Evolutionary conservation across 2,797 vertebrate species (phyloP).

Genomic region (Gymnothorax reevesii): DNA sequence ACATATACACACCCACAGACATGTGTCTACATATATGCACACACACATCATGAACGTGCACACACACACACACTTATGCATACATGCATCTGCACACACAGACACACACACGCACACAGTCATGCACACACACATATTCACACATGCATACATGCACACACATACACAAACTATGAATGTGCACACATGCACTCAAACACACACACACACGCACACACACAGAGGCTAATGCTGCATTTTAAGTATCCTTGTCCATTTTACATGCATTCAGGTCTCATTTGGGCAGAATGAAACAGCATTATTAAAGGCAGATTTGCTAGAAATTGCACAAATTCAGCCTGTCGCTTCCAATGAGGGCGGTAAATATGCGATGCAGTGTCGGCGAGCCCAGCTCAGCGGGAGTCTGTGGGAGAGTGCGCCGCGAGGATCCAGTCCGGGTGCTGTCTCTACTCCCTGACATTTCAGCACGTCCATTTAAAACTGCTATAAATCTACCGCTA

Average conservation of each 20-base stretch:
- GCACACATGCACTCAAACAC: too few species aligned
- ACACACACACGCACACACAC: too few species aligned
- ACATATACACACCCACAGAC: conserved; percentile 48
- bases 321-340: conserved; percentile 97
- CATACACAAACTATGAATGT: too few species aligned
- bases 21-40: too few species aligned
- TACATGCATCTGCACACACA: too few species aligned
- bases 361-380: conserved; percentile 43
- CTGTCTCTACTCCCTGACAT: background rate
- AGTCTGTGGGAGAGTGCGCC: background rate
- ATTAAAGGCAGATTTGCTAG: conserved; percentile 96
- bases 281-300: conserved; percentile 83
- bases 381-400: background rate
- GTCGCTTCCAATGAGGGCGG: conserved; percentile 95
- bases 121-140: too few species aligned
- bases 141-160: too few species aligned
- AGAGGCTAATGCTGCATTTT: conserved; percentile 78
- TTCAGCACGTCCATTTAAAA: background rate
- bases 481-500: background rate
- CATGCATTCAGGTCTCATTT: conserved; percentile 87
- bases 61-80: too few species aligned
- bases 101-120: too few species aligned
- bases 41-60: too few species aligned
- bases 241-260: conserved; percentile 84
- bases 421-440: background rate